Base-by-base conservation (phyloP, 1,140 invertebrate genomes). In the Chrysopa pallens region DNA sequence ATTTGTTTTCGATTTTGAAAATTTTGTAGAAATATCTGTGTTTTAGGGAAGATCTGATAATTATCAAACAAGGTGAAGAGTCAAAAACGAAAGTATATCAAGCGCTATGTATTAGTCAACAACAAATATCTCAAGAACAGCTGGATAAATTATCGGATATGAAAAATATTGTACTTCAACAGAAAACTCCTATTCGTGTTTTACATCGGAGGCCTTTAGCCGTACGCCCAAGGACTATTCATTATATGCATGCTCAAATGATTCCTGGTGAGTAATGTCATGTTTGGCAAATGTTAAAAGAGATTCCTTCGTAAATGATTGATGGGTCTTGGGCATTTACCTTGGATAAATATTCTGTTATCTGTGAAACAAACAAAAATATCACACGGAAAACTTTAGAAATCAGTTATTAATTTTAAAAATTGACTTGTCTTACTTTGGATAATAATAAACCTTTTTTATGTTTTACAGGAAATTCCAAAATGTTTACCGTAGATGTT, bases 31-130 rank as follows among this genome's bases (percentile, higher is more conserved):
- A n/a, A n/a, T 12, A 17, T 14, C 31, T 8, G n/a, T 33, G 28
- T 63, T 63, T 42, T 50, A 84, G 82, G 48, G 71, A 74, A 14
- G 71, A 84, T 41, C 63, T 85, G 13, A 60, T 63, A 2, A 69
- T 71, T 38, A 65, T 97, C 7, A 95, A 94, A 60, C 69, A 77
- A 52, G 89, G 88, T 7, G 91, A 93, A 60, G 78, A 87, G 52
- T 67, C 69, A 13, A 93, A 93, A 60, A 76, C 70, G 11, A 94
- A 94, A 64, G 73, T 68, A 7, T 94, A 94, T 60, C 64, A 72
- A 46, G 86, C 86, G 0, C 54, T 90, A 1, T 92, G 88, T 52
- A 62, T 78, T 41, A 72, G 64, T 0, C 45, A 57, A 5, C 58
- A 54, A 48, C 56, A 49, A 6, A 61, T 66, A 11, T 70, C 64